Base-by-base conservation (phyloP, 1,140 invertebrate species). In the Caenorhabditis remanei region DNA sequence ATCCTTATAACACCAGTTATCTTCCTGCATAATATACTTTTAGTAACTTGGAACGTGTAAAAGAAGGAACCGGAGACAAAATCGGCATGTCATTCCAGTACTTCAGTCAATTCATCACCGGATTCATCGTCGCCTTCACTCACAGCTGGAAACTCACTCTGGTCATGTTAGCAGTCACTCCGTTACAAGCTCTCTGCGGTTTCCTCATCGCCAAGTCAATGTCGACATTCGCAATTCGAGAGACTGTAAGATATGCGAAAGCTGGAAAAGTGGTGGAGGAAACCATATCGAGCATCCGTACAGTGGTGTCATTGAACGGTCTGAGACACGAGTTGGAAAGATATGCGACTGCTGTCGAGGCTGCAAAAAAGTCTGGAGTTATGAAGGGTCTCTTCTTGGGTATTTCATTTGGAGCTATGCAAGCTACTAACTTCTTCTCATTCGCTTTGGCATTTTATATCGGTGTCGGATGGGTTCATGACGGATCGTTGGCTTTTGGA, bases 1-100 rank as follows among this genome's bases (percentile, higher is more conserved):
- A n/a, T n/a, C n/a, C n/a, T n/a, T n/a, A n/a, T n/a, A n/a, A n/a
- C n/a, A n/a, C n/a, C n/a, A n/a, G n/a, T n/a, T n/a, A n/a, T n/a
- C n/a, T n/a, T n/a, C n/a, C n/a, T n/a, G n/a, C n/a, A 13, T 71
- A 9, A 71, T 24, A 16, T 56, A 63, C 0, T 89, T 88, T 90
- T 91, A 97, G 96, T 92, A 96, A 97, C 93, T 94, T 97, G 24
- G 94, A 96, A 41, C 96, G 96, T 93, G 94, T 97, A 89, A 95
- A 96, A 93, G 96, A 97, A 92, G 97, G 96, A 14, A 95, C 97
- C 46, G 96, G 96, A 1, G 96, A 97, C 91, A 97, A 98, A 93
- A 93, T 97, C 41, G 95, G 95, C 6, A 95, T 96, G 83, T 95
- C 96, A 88, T 92, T 96, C 19, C 95, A 95, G 90, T 92, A 82